Base-by-base conservation (phyloP, 2,113 vertebrate genomes). In the Sebastes fasciatus region DNA sequence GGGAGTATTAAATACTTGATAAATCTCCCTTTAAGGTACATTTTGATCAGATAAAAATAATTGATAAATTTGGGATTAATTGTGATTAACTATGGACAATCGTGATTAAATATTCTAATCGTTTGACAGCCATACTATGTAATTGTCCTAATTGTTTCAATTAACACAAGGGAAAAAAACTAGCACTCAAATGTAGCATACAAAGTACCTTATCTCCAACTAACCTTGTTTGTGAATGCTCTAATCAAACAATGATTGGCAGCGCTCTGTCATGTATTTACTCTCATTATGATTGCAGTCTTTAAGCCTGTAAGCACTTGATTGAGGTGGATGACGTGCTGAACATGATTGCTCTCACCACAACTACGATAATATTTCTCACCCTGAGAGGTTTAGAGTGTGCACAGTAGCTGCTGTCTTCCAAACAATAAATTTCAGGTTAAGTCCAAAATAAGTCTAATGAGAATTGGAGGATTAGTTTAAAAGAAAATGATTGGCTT, bases 201-300 rank as follows among this genome's bases (percentile, higher is more conserved):
- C 60, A 77, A 42, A 58, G 54, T 62, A 1, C 14, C 58, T 70
- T 73, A 73, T 68, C 43, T 69, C 42, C 34, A 48, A 1, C 40
- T 52, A 57, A 79, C 46, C n/a, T 62, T 63, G 83, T 76, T 64
- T 76, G 73, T 74, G 21, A 81, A 80, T 12, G 58, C 12, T 65
- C 52, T 54, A 80, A 84, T 83, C 61, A 86, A 62, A 40, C 57
- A 8, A 2, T 79, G 77, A 88, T 60, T 80, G 80, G 55, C 79
- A 80, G 68, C 21, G 1, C n/a, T 60, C 58, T 6, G 5, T 42
- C 6, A 1, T 52, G 55, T 64, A 65, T 83, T 86, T 65, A 74
- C 42, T 71, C 40, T 40, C 4, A 14, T 73, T 60, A 34, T 86
- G 68, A 86, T 84, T 75, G 73, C 64, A 65, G 51, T 66, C 63